phyloP scores from a whole-genome alignment of 2,113 vertebrate genomes.

The Drymodes brunneopygia region DNA sequence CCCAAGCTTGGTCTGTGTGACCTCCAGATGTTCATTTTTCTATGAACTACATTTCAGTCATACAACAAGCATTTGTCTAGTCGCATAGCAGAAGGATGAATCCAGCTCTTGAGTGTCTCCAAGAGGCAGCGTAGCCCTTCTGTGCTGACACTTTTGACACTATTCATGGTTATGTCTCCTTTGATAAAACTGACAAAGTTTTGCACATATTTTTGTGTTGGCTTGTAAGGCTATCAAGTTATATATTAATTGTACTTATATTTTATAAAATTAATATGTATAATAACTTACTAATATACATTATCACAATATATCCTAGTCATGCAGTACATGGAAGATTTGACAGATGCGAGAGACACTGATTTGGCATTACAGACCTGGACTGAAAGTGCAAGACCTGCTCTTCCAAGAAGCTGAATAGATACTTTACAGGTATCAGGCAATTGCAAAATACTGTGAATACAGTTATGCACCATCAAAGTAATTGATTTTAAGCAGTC shows the following conservation, averaged over 20 bases:
- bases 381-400: not conserved
- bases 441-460: not conserved
- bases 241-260: not conserved
- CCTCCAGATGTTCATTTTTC: not conserved
- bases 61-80: not conserved
- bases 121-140: not conserved
- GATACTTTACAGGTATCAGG: not conserved
- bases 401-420: not conserved
- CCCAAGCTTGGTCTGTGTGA: not conserved
- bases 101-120: not conserved
- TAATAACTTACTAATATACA: not conserved
- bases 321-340: not conserved
- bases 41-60: not conserved
- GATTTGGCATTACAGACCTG: not conserved
- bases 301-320: not conserved
- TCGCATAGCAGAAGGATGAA: not conserved
- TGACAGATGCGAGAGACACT: not conserved
- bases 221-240: not conserved
- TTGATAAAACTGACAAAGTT: not conserved
- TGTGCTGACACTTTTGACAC: not conserved
- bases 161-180: not conserved
- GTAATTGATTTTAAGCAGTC: not conserved
- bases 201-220: not conserved
- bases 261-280: not conserved
- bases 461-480: not conserved